These are phyloP conservation scores for Platycercus adscitus DNA, from an alignment of 2,113 vertebrate species.

Conservation along the genomic window DNA sequence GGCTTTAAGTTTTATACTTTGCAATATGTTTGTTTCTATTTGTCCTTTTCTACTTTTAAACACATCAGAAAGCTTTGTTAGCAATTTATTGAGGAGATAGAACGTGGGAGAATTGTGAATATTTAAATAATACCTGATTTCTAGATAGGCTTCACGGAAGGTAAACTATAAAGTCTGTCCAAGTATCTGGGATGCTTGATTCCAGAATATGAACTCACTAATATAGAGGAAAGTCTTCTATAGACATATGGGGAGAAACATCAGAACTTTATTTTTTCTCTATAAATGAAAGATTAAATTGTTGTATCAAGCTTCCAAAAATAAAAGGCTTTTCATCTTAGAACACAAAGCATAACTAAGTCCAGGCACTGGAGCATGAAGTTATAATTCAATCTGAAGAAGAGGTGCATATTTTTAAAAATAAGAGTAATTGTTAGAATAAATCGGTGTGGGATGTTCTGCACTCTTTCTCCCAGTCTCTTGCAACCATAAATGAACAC, in stretches of 20 bases:
- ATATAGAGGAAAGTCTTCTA: neutral
- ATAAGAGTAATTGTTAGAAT: neutral
- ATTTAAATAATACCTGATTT: neutral
- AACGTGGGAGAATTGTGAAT: neutral
- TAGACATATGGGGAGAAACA: neutral
- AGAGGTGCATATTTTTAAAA: neutral
- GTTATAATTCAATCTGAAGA: neutral
- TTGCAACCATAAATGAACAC: neutral
- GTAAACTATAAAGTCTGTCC: neutral
- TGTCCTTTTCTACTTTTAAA: neutral
- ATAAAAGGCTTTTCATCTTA: neutral
- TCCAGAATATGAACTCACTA: neutral
- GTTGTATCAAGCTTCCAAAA: neutral
- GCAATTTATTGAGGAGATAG: neutral
- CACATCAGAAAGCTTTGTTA: neutral
- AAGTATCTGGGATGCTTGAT: neutral
- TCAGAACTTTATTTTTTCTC: neutral
- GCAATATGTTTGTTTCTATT: neutral
- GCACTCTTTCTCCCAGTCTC: neutral
- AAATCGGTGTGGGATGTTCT: neutral
- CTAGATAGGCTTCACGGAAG: neutral
- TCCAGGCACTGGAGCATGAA: rapidly evolving
- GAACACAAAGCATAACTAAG: neutral
- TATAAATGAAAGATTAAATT: neutral
- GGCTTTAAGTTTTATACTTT: neutral